phyloP scores from a whole-genome alignment of 2,888 invertebrate genomes.

The Phragmatobia fuliginosa region DNA sequence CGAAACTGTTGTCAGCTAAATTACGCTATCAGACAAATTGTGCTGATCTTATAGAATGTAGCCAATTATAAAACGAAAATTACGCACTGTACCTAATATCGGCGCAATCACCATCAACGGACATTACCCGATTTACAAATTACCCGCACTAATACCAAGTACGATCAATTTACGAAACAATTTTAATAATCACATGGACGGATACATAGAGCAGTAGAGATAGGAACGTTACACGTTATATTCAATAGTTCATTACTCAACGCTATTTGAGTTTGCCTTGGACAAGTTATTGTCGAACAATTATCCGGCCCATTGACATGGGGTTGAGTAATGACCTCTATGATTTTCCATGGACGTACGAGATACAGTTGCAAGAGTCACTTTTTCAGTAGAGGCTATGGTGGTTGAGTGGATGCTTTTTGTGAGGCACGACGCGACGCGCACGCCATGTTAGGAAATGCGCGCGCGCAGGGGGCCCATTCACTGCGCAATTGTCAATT shows the following conservation, averaged over 20 bases:
- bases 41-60: constrained; percentile 59
- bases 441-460: constrained; percentile 60
- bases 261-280: constrained; percentile 3
- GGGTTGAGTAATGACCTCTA: constrained; percentile 15
- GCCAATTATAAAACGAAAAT: constrained; percentile 63
- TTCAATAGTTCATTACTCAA: constrained; percentile 2
- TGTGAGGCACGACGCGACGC: constrained; percentile 51
- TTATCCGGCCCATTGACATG: constrained; percentile 16
- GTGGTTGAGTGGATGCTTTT: constrained; percentile 53
- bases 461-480: constrained; percentile 72
- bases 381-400: constrained; percentile 21
- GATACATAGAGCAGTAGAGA: constrained; percentile 11
- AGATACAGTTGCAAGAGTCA: constrained; percentile 41
- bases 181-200: constrained; percentile 22
- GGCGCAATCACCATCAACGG: constrained; percentile 36
- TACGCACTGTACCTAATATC: constrained; percentile 42
- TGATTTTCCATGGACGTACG: constrained; percentile 16
- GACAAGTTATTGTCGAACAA: constrained; percentile 7
- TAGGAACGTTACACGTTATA: constrained; percentile 8
- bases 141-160: constrained; percentile 31
- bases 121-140: constrained; percentile 48
- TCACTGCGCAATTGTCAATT: constrained; percentile 77
- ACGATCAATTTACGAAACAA: constrained; percentile 40
- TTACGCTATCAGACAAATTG: constrained; percentile 29
- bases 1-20: constrained; percentile 43